These are phyloP conservation scores for Echeneis naucrates DNA, from an alignment of 2,797 vertebrate species.

Conservation along the genomic window DNA sequence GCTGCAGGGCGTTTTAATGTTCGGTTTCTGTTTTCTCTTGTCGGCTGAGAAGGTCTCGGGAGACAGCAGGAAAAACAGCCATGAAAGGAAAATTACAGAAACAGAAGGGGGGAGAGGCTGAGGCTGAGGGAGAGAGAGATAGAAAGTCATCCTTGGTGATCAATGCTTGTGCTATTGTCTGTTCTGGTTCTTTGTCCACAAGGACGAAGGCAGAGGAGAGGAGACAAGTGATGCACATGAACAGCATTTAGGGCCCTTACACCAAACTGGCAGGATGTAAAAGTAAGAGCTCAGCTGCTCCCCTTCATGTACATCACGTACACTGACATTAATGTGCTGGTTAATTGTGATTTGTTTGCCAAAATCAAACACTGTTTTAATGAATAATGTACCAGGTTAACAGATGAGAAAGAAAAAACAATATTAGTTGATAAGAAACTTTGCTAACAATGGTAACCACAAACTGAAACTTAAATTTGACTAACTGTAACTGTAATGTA, in stretches of 20 bases:
- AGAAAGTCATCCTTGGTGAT: slow-evolving; percentile 79
- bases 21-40: slow-evolving; percentile 72
- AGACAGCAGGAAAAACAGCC: slow-evolving; percentile 74
- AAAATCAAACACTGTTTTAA: neutral
- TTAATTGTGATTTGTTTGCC: neutral
- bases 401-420: neutral
- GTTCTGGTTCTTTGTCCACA: slow-evolving; percentile 71
- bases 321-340: neutral
- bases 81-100: slow-evolving; percentile 72
- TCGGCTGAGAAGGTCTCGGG: slow-evolving; percentile 70
- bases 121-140: slow-evolving; percentile 48
- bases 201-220: slow-evolving; percentile 70
- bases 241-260: slow-evolving; percentile 29
- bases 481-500: too few species aligned
- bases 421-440: too few species aligned
- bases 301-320: neutral
- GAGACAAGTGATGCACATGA: slow-evolving; percentile 53
- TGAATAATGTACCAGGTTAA: too few species aligned
- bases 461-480: too few species aligned
- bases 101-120: slow-evolving; percentile 47
- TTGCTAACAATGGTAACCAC: too few species aligned
- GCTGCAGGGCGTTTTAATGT: slow-evolving; percentile 78
- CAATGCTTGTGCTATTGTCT: slow-evolving; percentile 74
- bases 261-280: neutral
- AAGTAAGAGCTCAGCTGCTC: slow-evolving; percentile 14